phyloP scores from a whole-genome alignment of 1,140 invertebrate genomes.

The Periplaneta americana region DNA sequence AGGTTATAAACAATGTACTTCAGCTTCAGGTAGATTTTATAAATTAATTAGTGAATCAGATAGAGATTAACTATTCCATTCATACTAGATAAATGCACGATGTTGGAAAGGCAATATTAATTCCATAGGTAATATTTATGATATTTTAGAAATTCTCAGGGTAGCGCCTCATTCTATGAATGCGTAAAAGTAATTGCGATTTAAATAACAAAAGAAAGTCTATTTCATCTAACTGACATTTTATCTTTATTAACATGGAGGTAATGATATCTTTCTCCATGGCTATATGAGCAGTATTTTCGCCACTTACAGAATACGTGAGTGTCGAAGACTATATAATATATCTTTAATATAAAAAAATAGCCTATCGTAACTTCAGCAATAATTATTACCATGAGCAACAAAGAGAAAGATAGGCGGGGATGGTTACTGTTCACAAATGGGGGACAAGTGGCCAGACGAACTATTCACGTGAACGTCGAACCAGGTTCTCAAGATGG shows the following conservation, averaged over 20 bases:
- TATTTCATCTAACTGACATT: background rate
- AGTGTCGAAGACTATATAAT: background rate
- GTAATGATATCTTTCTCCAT: background rate
- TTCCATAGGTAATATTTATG: background rate
- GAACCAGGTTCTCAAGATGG: background rate
- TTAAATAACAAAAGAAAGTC: background rate
- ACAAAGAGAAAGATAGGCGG: background rate
- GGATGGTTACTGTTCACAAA: background rate
- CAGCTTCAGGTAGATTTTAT: background rate
- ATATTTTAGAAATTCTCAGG: background rate
- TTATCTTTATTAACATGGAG: background rate
- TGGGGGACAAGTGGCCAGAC: background rate
- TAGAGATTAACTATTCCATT: background rate
- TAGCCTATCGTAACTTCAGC: background rate
- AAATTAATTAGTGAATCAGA: background rate
- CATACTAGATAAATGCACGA: background rate
- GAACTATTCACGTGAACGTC: background rate
- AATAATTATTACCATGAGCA: background rate
- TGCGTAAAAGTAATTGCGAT: background rate
- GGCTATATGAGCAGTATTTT: background rate
- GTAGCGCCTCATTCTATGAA: background rate
- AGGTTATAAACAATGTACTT: background rate
- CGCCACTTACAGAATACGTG: background rate
- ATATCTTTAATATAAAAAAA: background rate
- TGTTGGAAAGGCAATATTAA: background rate